These are phyloP conservation scores for Gambusia affinis DNA, from an alignment of 2,113 vertebrate genomes.

Conservation along the genomic window DNA sequence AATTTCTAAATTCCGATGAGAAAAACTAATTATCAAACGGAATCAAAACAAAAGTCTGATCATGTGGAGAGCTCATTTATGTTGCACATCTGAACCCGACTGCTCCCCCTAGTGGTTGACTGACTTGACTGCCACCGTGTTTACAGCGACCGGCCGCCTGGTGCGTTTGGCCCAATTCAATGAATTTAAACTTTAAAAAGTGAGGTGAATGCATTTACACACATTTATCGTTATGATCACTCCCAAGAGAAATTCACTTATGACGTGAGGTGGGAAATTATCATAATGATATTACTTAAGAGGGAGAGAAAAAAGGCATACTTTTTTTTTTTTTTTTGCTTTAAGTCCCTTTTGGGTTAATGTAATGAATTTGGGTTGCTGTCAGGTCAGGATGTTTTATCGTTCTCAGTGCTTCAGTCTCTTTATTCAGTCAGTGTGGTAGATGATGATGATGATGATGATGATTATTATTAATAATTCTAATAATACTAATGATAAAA, in stretches of 20 bases:
- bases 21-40: too few species aligned
- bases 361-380: slow-evolving; percentile 33
- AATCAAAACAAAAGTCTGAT: too few species aligned
- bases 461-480: slow-evolving; percentile 38
- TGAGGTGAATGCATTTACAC: not conserved
- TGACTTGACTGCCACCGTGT: not conserved
- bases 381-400: slow-evolving; percentile 60
- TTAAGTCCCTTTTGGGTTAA: slow-evolving; percentile 5
- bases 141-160: too few species aligned
- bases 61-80: not conserved
- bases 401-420: slow-evolving; percentile 72
- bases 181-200: not conserved
- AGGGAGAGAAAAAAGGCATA: not conserved
- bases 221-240: too few species aligned
- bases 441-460: slow-evolving; percentile 47
- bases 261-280: slow-evolving; percentile 10
- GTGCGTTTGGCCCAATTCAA: not conserved
- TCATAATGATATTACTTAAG: not conserved
- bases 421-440: slow-evolving; percentile 68
- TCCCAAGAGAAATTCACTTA: too few species aligned
- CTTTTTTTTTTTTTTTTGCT: not conserved
- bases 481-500: slow-evolving; percentile 38
- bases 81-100: not conserved
- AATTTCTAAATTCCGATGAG: too few species aligned
- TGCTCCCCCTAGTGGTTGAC: not conserved